These are phyloP conservation scores for Calliopsis andreniformis DNA, from an alignment of 1,140 invertebrate species.

Conservation along the genomic window DNA sequence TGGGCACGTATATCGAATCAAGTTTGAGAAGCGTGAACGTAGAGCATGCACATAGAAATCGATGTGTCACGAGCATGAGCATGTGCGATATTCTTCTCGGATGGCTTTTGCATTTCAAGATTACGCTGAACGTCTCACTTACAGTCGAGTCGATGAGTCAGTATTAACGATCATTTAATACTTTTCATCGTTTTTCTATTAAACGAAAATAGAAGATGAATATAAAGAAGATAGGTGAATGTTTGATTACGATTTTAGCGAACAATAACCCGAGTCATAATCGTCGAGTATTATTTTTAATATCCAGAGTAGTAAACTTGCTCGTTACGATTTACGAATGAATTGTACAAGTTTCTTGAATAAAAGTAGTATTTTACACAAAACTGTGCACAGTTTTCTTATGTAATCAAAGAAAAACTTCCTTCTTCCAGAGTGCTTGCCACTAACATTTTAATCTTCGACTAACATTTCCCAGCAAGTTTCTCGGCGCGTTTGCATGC, in stretches of 20 bases:
- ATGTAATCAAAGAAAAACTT: slow-evolving; percentile 43
- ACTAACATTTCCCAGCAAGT: slow-evolving; percentile 66
- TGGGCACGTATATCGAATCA: neutral
- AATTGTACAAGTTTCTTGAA: slow-evolving; percentile 69
- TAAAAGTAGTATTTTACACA: slow-evolving; percentile 72
- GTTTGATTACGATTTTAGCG: neutral
- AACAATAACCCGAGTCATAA: slow-evolving; percentile 12
- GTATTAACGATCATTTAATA: slow-evolving; percentile 39
- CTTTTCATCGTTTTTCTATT: slow-evolving; percentile 4
- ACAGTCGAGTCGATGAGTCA: slow-evolving; percentile 33
- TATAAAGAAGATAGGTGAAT: slow-evolving; percentile 5
- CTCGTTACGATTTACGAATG: slow-evolving; percentile 42
- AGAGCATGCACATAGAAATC: slow-evolving; percentile 56
- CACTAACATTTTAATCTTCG: slow-evolving; percentile 75
- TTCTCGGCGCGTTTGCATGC: slow-evolving; percentile 15
- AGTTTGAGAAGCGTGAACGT: slow-evolving; percentile 23
- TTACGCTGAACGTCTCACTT: neutral
- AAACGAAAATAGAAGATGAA: neutral
- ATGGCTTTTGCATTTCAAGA: slow-evolving; percentile 53
- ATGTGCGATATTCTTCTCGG: slow-evolving; percentile 64
- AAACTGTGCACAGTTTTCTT: slow-evolving; percentile 73
- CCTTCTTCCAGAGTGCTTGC: slow-evolving; percentile 73
- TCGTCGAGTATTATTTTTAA: slow-evolving; percentile 6
- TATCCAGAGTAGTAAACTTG: slow-evolving; percentile 25
- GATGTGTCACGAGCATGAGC: slow-evolving; percentile 66